Evolutionary conservation across 37 sponge, comb jelly and placozoan species (phyloP), one percentile per base, ranked within the genome.

Genomic region (Agelas oroides): DNA sequence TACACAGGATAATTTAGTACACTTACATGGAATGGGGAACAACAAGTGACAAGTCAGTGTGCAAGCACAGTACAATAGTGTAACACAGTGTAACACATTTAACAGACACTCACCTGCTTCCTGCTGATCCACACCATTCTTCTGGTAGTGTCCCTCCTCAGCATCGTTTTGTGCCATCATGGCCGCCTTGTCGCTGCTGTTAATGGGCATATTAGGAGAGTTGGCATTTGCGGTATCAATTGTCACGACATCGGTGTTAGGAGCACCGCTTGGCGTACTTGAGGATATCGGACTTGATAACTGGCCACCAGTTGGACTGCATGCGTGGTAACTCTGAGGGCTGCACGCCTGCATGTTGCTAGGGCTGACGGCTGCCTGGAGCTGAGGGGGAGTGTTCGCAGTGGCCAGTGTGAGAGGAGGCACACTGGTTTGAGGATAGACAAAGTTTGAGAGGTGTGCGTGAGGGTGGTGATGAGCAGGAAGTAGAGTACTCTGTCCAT

Each of bases 201-300:
- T 62, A 23, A 78, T 36, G 1, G 89, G 89, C 89, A 89, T 83
- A 65, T 89, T 89, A 13, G 89, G 89, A 14, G 89, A 89, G 24
- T 37, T 60, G 1, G 70, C 70, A 27, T 59, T 79, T 2, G 53
- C 36, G 13, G 60, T 24, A 24, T 79, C 79, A 58, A 57, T 36
- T 2, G 53, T 28, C 24, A 73, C 74, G 2, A 53, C 56, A 2
- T 73, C 74, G 8, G 6, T 8, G 46, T 46, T 46, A 46, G 46
- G 46, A 3, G 8, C 46, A 46, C 46, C 3, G 46, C 46, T 46
- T 3, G 46, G 46, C 8, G 27, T 28, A 8, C 46, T 46, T 46
- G 46, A 46, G 8, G 46, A 46, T 8, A 46, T 8, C 8, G 46
- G 46, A 8, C 46, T 46, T 8, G 46, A 46, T 12, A 8, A 57